Percentiles rank a stretch among this genome's conserved stretches.
These are phyloP conservation scores for Cliona cf. orientalis DNA, from an alignment of 37 sponge, comb jelly and placozoan species.

Conservation along the genomic window DNA sequence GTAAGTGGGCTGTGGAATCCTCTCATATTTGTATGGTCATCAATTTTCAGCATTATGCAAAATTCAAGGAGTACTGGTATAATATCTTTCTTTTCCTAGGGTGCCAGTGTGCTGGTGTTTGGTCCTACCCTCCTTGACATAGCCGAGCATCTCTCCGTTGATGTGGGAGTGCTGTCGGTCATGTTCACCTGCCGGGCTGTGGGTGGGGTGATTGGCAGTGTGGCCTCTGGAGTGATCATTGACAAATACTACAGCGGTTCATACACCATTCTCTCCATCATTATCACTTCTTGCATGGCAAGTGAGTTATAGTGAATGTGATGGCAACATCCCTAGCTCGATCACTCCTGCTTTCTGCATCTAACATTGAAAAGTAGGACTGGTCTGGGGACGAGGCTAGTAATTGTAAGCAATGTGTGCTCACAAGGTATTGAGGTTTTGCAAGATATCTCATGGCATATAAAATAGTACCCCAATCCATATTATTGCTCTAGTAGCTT, in stretches of 20 bases:
- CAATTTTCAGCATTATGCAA: background rate
- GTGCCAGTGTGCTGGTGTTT: slow-evolving; percentile 36
- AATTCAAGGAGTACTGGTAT: background rate
- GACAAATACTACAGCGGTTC: slow-evolving; percentile 17
- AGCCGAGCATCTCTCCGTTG: slow-evolving; percentile 22
- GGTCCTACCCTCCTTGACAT: slow-evolving; percentile 73
- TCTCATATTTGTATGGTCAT: too few relatives aligned
- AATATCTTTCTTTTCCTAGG: slow-evolving; percentile 16
- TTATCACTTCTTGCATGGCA: background rate
- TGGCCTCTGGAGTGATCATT: slow-evolving; percentile 46
- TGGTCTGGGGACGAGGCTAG: too few relatives aligned
- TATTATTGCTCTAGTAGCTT: too few relatives aligned
- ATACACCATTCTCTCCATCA: slow-evolving; percentile 11
- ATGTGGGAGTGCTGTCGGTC: slow-evolving; percentile 18
- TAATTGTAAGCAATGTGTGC: too few relatives aligned
- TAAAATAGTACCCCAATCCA: too few relatives aligned
- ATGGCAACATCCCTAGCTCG: too few relatives aligned
- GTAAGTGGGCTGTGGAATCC: too few relatives aligned
- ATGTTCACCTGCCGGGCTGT: slow-evolving; percentile 56
- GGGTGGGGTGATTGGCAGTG: slow-evolving; percentile 41
- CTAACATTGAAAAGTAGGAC: too few relatives aligned
- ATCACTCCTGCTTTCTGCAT: too few relatives aligned
- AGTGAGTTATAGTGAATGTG: too few relatives aligned
- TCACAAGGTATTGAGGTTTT: too few relatives aligned
- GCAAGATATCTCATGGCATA: too few relatives aligned